Conservation (phyloP, 2,113 vertebrate genomes). For the Nothobranchius kuhntae region DNA sequence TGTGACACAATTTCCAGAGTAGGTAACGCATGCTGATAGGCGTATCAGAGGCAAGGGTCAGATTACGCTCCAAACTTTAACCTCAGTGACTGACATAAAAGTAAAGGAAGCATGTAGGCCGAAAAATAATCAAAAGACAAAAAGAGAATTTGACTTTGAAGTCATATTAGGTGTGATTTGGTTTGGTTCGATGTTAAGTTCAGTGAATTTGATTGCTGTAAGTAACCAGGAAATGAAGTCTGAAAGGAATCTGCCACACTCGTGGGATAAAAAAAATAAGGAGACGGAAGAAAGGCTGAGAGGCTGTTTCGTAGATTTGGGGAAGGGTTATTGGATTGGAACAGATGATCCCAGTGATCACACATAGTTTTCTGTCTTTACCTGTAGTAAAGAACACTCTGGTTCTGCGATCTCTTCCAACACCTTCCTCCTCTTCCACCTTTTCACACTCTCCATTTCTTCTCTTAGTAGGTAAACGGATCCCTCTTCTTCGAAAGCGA, state of each 20-base stretch:
- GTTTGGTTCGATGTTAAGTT: background rate
- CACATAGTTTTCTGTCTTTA: slow-evolving; percentile 51
- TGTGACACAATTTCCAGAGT: slow-evolving; percentile 44
- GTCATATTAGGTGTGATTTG: background rate
- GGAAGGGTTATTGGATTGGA: background rate
- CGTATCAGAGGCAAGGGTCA: background rate
- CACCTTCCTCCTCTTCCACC: slow-evolving; percentile 60
- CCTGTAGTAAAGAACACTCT: slow-evolving; percentile 76
- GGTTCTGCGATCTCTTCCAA: slow-evolving; percentile 76
- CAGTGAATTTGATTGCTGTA: background rate
- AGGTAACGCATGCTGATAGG: background rate
- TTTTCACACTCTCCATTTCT: slow-evolving; percentile 37
- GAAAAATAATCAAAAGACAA: background rate
- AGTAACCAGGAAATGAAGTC: background rate
- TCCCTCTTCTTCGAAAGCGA: slow-evolving; percentile 57
- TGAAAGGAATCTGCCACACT: background rate
- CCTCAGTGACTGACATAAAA: background rate
- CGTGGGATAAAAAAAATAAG: background rate
- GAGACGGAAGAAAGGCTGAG: background rate
- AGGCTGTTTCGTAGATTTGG: slow-evolving; percentile 1
- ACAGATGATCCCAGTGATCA: background rate
- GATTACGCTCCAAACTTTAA: background rate
- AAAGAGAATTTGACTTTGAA: background rate
- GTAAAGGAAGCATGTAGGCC: no score
- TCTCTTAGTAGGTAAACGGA: slow-evolving; percentile 69